Conservation (phyloP, 2,888 invertebrate species). For the Thecophora atra region DNA sequence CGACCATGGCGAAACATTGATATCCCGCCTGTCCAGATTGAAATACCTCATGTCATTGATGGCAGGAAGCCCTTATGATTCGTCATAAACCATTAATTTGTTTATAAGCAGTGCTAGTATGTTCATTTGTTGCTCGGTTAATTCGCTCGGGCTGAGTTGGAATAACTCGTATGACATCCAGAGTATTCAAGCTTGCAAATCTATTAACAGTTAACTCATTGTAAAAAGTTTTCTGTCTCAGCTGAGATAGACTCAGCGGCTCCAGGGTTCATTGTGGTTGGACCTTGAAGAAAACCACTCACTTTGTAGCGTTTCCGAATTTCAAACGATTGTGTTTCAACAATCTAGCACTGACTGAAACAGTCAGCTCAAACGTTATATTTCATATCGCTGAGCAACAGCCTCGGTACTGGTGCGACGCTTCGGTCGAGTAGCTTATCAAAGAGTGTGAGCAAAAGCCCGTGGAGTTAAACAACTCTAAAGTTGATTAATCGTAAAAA, state of each 20-base stretch:
- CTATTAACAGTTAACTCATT: background rate
- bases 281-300: background rate
- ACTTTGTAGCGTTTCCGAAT: background rate
- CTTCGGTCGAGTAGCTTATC: no score
- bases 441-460: background rate
- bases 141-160: background rate
- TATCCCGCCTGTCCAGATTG: background rate
- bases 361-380: background rate
- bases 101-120: background rate
- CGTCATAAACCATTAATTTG: background rate
- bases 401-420: no score
- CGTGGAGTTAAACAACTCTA: background rate
- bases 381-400: background rate
- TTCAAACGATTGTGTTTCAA: no score
- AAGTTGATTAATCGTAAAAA: background rate
- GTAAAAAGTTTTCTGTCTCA: no score
- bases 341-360: background rate
- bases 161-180: background rate
- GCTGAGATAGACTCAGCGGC: background rate
- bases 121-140: background rate
- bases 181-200: slow-evolving; percentile 11
- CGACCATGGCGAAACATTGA: slow-evolving; percentile 16
- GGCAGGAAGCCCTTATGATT: slow-evolving; percentile 7
- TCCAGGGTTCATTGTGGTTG: background rate
- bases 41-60: background rate